Conservation (phyloP, 2,797 vertebrate species). For the Pseudotriccus pelzelni region DNA sequence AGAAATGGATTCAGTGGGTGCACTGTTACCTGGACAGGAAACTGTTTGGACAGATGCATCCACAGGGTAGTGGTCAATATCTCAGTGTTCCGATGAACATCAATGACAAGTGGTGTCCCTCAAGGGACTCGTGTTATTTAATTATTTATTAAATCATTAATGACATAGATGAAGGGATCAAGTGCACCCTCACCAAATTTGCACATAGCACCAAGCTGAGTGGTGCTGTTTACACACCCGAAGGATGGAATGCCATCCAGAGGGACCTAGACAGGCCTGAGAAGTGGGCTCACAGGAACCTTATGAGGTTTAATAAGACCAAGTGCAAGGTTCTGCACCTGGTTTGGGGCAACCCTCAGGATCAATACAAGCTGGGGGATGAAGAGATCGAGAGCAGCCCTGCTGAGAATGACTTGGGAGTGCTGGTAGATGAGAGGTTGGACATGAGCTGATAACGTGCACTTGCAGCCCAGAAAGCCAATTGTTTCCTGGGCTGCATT, state of each 20-base stretch:
- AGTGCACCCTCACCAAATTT: neutral
- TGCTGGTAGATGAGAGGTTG: neutral
- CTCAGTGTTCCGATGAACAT: neutral
- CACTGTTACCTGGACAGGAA: neutral
- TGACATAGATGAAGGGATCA: neutral
- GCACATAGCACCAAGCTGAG: neutral
- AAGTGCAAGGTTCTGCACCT: neutral
- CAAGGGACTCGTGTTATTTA: neutral
- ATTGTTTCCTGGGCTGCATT: neutral
- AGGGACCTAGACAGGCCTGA: neutral
- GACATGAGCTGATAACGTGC: neutral
- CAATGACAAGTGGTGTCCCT: neutral
- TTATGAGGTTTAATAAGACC: neutral
- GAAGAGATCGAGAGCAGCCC: neutral
- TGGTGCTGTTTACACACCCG: neutral
- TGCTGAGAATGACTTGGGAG: neutral
- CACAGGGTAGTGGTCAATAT: neutral
- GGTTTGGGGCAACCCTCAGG: neutral
- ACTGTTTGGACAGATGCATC: neutral
- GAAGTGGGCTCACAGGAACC: neutral
- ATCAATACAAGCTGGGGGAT: neutral
- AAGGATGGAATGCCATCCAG: neutral
- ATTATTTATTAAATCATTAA: neutral
- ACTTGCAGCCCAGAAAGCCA: neutral
- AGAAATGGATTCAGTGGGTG: neutral